These are phyloP conservation scores for Byasa hedistus DNA, from an alignment of 2,888 invertebrate genomes.

Conservation along the genomic window DNA sequence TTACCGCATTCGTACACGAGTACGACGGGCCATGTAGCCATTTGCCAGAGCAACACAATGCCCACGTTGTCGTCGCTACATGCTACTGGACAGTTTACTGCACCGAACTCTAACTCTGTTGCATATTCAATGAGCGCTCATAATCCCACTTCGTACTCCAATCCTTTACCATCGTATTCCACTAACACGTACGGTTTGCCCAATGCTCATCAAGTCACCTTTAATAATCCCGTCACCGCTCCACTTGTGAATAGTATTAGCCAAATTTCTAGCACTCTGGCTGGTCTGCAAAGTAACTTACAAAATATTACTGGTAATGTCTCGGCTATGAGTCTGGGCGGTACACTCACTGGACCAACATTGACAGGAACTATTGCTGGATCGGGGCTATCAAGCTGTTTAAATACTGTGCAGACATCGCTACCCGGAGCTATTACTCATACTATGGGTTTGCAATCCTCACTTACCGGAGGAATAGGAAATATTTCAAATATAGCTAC, in stretches of 20 bases:
- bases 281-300: constrained; percentile 72
- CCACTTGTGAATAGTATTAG: constrained; percentile 74
- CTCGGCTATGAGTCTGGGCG: constrained; percentile 65
- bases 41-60: constrained; percentile 84
- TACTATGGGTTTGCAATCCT: constrained; percentile 68
- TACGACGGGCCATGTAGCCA: constrained; percentile 64
- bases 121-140: constrained; percentile 75
- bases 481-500: constrained; percentile 68
- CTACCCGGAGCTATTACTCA: constrained; percentile 67
- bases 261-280: constrained; percentile 73
- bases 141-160: constrained; percentile 76
- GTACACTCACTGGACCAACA: constrained; percentile 67
- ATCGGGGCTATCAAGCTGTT: constrained; percentile 67
- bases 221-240: constrained; percentile 75
- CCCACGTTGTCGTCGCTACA: constrained; percentile 80
- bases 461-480: constrained; percentile 64
- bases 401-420: constrained; percentile 69
- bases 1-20: constrained; percentile 79
- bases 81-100: constrained; percentile 67
- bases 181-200: constrained; percentile 68
- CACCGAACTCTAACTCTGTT: constrained; percentile 73
- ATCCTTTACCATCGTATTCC: constrained; percentile 75
- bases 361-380: constrained; percentile 76
- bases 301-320: constrained; percentile 71
- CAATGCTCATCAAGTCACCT: constrained; percentile 75